Percentiles rank a stretch among this genome's conserved stretches.
Conservation (phyloP, 2,888 invertebrate genomes). For the Deilephila porcellus region DNA sequence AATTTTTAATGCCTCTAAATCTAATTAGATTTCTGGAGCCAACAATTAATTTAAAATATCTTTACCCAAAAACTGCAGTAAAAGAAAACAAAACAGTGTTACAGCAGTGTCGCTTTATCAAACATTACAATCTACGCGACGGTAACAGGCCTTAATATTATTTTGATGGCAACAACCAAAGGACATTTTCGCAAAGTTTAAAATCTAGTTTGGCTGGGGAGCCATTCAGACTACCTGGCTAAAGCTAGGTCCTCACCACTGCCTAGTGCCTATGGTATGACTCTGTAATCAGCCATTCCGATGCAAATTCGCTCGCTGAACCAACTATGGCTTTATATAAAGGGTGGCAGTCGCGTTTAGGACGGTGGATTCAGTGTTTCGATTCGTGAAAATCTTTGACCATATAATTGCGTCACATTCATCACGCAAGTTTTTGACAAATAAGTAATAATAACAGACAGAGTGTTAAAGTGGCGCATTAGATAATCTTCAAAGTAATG, state of each 20-base stretch:
- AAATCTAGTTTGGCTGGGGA: slow-evolving; percentile 52
- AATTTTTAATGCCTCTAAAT: no score
- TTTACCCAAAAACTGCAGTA: background rate
- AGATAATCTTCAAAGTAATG: no score
- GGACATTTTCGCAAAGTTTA: slow-evolving; percentile 45
- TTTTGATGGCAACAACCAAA: slow-evolving; percentile 29
- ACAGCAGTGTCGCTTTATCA: background rate
- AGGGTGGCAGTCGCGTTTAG: slow-evolving; percentile 49
- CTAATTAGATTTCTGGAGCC: no score
- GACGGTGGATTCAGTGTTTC: slow-evolving; percentile 39
- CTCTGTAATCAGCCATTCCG: slow-evolving; percentile 82
- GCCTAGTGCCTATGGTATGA: slow-evolving; percentile 70
- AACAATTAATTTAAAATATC: no score
- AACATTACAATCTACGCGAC: slow-evolving; percentile 11
- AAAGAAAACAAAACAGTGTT: background rate
- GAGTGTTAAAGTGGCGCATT: no score
- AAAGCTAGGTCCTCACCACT: slow-evolving; percentile 58
- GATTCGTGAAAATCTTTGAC: background rate
- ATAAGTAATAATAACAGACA: no score
- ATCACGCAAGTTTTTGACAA: no score
- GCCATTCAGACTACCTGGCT: slow-evolving; percentile 50
- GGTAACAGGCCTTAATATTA: slow-evolving; percentile 17
- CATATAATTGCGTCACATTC: background rate
- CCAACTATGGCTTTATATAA: slow-evolving; percentile 81
- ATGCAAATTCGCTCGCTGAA: slow-evolving; percentile 80